Conservation (phyloP, 1,140 invertebrate genomes). For the Lordiphosa mommai region DNA sequence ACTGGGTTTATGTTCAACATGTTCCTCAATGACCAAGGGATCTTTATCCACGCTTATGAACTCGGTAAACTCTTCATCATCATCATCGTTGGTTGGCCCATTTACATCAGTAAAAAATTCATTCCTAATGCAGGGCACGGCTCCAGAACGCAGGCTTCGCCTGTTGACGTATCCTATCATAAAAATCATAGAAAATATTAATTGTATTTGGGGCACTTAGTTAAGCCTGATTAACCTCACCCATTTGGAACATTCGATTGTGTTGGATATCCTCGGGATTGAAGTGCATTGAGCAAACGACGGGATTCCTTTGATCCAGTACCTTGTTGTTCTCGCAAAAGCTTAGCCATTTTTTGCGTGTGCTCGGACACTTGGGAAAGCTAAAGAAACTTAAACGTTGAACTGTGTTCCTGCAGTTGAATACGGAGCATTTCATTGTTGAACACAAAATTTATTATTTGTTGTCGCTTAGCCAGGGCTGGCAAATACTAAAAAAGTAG, state of each 20-base stretch:
- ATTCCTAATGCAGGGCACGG: conserved; percentile 16
- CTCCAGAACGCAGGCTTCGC: conserved; percentile 17
- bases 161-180: conserved; percentile 16
- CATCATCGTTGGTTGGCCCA: neutral
- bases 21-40: neutral
- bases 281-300: conserved; percentile 49
- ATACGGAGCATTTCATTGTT: conserved; percentile 45
- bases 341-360: conserved; percentile 12
- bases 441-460: neutral
- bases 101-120: neutral
- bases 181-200: too few relatives aligned
- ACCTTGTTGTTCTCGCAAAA: conserved; percentile 14
- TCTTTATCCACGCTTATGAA: neutral
- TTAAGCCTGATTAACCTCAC: neutral
- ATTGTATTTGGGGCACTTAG: neutral
- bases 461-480: too few relatives aligned
- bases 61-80: too few relatives aligned
- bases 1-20: neutral
- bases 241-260: conserved; percentile 51
- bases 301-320: conserved; percentile 26
- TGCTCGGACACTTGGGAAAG: conserved; percentile 36
- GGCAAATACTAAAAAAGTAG: too few relatives aligned
- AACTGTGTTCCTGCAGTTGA: conserved; percentile 29
- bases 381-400: conserved; percentile 38
- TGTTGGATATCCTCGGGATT: conserved; percentile 55